Percentiles rank a stretch among this genome's conserved stretches.
phyloP scores from a whole-genome alignment of 2,888 invertebrate species.

The Protonemura montana region DNA sequence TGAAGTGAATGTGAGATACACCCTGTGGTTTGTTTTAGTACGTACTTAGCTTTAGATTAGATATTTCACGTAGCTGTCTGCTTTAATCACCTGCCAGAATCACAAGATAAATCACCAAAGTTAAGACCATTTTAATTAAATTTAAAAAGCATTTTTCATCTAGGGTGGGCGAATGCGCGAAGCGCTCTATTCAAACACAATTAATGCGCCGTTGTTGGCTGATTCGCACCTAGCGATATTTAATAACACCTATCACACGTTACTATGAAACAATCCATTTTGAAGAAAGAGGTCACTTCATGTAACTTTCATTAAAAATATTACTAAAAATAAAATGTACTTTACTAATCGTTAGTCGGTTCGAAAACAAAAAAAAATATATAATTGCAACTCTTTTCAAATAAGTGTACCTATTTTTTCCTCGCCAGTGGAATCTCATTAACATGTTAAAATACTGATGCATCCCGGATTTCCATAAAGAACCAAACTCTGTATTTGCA shows the following conservation, averaged over 20 bases:
- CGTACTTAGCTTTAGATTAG: constrained; percentile 25
- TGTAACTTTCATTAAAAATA: no score
- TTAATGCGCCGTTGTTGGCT: not conserved
- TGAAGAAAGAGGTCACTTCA: no score
- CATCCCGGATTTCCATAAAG: not conserved
- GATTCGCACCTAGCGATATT: no score
- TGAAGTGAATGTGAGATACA: constrained; percentile 14
- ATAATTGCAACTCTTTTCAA: no score
- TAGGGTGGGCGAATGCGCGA: not conserved
- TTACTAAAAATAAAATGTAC: no score
- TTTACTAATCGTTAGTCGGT: no score
- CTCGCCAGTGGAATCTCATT: not conserved
- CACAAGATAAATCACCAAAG: constrained; percentile 42
- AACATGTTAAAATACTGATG: not conserved
- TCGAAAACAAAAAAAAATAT: no score
- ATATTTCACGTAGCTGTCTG: constrained; percentile 33
- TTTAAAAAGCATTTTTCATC: constrained; percentile 41
- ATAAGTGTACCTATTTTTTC: no score
- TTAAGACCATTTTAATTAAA: constrained; percentile 42
- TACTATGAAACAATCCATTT: no score
- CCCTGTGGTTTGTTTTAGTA: constrained; percentile 27
- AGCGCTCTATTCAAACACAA: constrained; percentile 8
- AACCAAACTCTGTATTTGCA: not conserved
- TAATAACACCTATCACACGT: no score
- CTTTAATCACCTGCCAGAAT: constrained; percentile 41